A percentile compares a stretch with the other conserved stretches of the same genome.
Evolutionary conservation across 2,888 invertebrate species (phyloP).

Genomic region (Zootermopsis nevadensis): DNA sequence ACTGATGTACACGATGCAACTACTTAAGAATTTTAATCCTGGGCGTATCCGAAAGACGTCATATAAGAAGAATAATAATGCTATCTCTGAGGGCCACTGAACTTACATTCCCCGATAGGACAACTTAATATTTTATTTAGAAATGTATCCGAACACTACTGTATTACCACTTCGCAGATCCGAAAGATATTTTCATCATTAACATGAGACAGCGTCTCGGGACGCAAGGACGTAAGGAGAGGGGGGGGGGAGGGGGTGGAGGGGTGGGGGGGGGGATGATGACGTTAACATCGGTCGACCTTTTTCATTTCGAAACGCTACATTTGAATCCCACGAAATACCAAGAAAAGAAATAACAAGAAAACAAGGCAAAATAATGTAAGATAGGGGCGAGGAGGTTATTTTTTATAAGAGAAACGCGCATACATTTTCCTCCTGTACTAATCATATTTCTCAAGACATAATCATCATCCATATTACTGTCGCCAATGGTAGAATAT

Average conservation of each 20-base stretch:
- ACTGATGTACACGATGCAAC: no score
- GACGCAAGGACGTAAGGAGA: neutral
- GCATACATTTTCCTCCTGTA: slow-evolving; percentile 40
- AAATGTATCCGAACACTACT: neutral
- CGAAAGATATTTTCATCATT: slow-evolving; percentile 18
- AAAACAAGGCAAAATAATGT: slow-evolving; percentile 18
- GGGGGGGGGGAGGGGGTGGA: neutral
- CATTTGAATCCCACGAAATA: slow-evolving; percentile 39
- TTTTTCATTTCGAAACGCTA: slow-evolving; percentile 40
- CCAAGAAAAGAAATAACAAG: slow-evolving; percentile 39
- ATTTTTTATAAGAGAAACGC: slow-evolving; percentile 34
- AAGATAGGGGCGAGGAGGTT: neutral
- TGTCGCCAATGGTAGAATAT: slow-evolving; percentile 43
- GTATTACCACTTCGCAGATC: slow-evolving; percentile 13
- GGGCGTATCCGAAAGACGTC: no score
- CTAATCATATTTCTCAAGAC: slow-evolving; percentile 43
- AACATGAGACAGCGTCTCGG: slow-evolving; percentile 10
- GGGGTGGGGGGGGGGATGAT: neutral
- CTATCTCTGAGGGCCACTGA: no score
- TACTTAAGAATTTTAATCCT: no score
- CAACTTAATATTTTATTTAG: neutral
- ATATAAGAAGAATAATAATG: no score
- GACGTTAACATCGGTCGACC: slow-evolving; percentile 41
- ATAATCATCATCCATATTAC: slow-evolving; percentile 42
- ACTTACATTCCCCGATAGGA: no score